Conservation (phyloP, 2,797 vertebrate species). For the Sebastes itinus region DNA sequence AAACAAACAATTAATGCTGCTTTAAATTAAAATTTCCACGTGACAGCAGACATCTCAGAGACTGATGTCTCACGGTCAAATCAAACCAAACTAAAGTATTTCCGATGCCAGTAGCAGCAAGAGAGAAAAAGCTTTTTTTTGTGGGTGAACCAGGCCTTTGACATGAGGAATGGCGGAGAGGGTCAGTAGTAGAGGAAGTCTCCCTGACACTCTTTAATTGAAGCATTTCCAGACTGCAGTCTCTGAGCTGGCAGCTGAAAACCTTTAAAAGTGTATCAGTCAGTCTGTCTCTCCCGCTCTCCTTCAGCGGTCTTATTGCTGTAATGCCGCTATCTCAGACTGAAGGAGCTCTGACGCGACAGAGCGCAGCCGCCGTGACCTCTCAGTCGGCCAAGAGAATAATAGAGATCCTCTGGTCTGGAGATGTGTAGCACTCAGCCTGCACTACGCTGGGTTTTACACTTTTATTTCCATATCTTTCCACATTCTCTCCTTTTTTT, state of each 20-base stretch:
- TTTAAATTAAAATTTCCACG: neutral
- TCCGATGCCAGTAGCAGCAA: neutral
- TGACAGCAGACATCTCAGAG: too few relatives aligned
- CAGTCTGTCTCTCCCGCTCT: neutral
- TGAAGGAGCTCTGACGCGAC: neutral
- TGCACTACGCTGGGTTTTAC: neutral
- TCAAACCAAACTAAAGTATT: neutral
- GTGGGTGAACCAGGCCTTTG: neutral
- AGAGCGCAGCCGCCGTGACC: neutral
- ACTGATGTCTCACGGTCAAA: neutral
- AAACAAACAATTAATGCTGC: neutral
- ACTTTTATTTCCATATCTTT: neutral
- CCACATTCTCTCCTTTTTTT: neutral
- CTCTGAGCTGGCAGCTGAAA: conserved; percentile 26
- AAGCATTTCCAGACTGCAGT: neutral
- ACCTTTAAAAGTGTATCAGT: neutral
- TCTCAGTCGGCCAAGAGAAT: neutral
- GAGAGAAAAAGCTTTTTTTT: neutral
- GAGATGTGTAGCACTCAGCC: neutral
- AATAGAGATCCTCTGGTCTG: neutral
- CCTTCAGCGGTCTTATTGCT: neutral
- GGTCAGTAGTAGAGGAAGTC: neutral
- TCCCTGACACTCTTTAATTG: neutral
- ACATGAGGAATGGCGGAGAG: neutral
- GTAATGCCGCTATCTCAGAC: conserved; percentile 14